phyloP scores from a whole-genome alignment of 2,888 invertebrate genomes.

The Macaria notata region DNA sequence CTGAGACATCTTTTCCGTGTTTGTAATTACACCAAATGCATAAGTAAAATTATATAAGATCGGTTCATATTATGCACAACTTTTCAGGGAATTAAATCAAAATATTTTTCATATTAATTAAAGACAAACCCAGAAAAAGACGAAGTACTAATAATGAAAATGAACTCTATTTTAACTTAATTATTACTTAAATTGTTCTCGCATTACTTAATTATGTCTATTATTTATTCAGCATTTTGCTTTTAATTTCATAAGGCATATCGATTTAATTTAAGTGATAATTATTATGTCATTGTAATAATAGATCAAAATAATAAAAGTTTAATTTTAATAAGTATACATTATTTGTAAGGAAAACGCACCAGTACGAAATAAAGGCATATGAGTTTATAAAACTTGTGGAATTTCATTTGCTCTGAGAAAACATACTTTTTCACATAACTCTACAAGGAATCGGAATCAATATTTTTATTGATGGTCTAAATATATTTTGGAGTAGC shows the following conservation, averaged over 20 bases:
- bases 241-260: slow-evolving; percentile 67
- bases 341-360: slow-evolving; percentile 77
- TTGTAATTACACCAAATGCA: no score
- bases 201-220: slow-evolving; percentile 25
- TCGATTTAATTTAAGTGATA: slow-evolving; percentile 65
- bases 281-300: slow-evolving; percentile 57
- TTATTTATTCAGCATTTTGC: slow-evolving; percentile 34
- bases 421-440: not conserved
- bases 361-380: slow-evolving; percentile 82
- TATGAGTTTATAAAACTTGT: slow-evolving; percentile 70
- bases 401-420: slow-evolving; percentile 2
- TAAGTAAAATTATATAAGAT: no score
- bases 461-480: no score
- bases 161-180: slow-evolving; percentile 25
- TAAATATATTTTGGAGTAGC: no score
- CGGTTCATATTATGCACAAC: no score
- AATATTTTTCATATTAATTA: no score
- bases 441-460: no score
- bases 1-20: no score
- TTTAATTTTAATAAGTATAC: slow-evolving; percentile 66
- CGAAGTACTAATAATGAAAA: no score
- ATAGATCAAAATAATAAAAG: slow-evolving; percentile 52
- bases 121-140: no score
- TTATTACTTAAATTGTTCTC: slow-evolving; percentile 30
- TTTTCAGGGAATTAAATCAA: no score